Evolutionary conservation across 1,140 invertebrate genomes (phyloP).

Genomic region (fruit fly (Drosophila melanogaster)): Release_6_plus_ISO1_MT NT_037436.4:6518501-6519000

Average conservation of each 20-base stretch:
- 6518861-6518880: constrained; percentile 41
- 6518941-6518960: constrained; percentile 22
- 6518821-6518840: constrained; percentile 5
- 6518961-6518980: constrained; percentile 24
- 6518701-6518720: constrained; percentile 36
- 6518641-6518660: constrained; percentile 49
- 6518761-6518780: constrained; percentile 45
- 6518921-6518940: constrained; percentile 37
- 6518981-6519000: constrained; percentile 1
- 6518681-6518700: constrained; percentile 47
- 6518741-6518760: constrained; percentile 65
- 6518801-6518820: constrained; percentile 9
- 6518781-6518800: not conserved
- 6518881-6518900: not conserved
- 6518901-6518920: constrained; percentile 1
- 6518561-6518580: constrained; percentile 2
- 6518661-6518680: constrained; percentile 45
- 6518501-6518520: constrained; percentile 43
- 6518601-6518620: constrained; percentile 55
- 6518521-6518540: constrained; percentile 38
- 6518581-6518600: constrained; percentile 34
- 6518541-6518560: constrained; percentile 24
- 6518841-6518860: constrained; percentile 26
- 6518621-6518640: constrained; percentile 48
- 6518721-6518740: constrained; percentile 52